Base-by-base conservation (phyloP, 2,888 invertebrate species). In the Sicus ferrugineus region DNA sequence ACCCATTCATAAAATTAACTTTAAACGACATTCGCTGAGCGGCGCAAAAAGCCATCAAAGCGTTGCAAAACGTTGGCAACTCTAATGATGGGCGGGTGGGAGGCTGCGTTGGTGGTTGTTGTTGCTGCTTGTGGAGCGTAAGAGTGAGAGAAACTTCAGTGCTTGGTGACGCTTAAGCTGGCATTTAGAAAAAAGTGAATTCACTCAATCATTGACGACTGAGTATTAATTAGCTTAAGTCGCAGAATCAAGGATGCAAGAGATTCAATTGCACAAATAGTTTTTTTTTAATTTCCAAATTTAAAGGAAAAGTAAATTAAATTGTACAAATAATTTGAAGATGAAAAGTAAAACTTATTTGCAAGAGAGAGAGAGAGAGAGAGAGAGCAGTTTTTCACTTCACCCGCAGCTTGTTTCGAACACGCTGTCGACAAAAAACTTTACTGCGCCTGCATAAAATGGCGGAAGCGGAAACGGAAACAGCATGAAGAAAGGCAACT, bases 1-100 rank as follows among this genome's bases (percentile, higher is more conserved):
- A 67, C 67, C 67, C 67, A 59, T 67, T 67, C 67, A 67, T 67
- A 67, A 67, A 67, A 30, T 67, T 48, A 67, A 67, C 58, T 67
- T 67, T 59, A 67, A 67, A 59, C 59, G 67, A 67, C 67, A 59
- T 52, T 58, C 54, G 23, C 54, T 67, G 67, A 67, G 31, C 52
- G 38, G 52, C 9, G 65, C 54, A 31, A 52, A 65, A 65, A 46
- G 58, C 67, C 67, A 67, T 67, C 67, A 59, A 54, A 54, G 28
- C 31, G 23, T 65, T 34, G 54, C 65, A 28, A 23, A 67, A 21
- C 59, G 31, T 11, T 9, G 48, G 23, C 21, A 64, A 52, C 48
- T 23, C 61, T 23, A n/a, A n/a, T n/a, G n/a, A n/a, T n/a, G n/a
- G n/a, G n/a, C n/a, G n/a, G n/a, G n/a, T n/a, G n/a, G 28, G 28